phyloP scores from a whole-genome alignment of 2,113 vertebrate species.

The Condylura cristata region DNA sequence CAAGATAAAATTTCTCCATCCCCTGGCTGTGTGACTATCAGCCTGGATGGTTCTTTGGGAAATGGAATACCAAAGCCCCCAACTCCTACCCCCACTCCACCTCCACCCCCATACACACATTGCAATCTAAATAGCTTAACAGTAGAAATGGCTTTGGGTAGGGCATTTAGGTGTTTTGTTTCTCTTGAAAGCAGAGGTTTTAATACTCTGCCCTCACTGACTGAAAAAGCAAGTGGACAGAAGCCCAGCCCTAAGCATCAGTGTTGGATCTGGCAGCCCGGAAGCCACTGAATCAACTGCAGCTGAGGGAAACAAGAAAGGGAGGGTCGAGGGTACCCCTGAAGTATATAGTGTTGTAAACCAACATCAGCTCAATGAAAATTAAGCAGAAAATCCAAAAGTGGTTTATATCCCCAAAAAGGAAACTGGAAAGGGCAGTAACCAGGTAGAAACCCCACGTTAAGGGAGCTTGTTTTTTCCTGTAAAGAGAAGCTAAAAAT shows the following conservation, averaged over 20 bases:
- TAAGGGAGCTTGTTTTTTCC: background rate
- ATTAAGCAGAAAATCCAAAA: no score
- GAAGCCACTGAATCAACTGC: background rate
- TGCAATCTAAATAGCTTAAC: background rate
- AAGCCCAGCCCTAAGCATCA: background rate
- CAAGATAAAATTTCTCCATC: background rate
- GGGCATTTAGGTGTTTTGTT: conserved; percentile 39
- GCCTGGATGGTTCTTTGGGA: background rate
- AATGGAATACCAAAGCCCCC: background rate
- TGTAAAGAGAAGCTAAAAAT: background rate
- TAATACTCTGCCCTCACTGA: background rate
- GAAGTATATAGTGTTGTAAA: background rate
- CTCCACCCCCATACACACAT: no score
- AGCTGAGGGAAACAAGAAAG: background rate
- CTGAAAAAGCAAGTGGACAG: background rate
- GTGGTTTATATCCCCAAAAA: background rate
- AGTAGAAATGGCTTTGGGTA: background rate
- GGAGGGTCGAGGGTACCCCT: no score
- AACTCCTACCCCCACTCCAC: no score
- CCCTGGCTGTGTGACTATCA: background rate
- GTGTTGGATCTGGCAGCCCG: background rate
- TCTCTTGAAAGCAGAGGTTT: no score
- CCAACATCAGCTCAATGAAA: no score
- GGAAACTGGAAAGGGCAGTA: background rate
- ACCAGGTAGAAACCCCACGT: background rate